Evolutionary conservation across 2,888 invertebrate genomes (phyloP), one percentile per base, ranked within the genome.

Genomic region (Xylota segnis): DNA sequence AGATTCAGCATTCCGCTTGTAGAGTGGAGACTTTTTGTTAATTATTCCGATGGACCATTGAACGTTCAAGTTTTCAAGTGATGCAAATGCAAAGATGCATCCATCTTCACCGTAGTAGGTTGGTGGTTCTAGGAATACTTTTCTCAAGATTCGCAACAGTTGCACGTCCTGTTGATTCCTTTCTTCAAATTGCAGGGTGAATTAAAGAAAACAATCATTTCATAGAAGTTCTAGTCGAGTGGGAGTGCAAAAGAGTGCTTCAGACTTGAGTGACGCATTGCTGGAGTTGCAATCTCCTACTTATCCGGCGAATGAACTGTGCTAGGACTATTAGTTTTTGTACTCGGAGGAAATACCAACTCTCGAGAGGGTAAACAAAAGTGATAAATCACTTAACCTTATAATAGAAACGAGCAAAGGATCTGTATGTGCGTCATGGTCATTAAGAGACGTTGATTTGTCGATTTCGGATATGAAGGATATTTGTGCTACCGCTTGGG

Each of bases 361-460:
- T 59, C 47, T 45, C 37, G 27, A 77, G 83, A 77, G 77, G 77
- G 83, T 83, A 74, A 83, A 74, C 74, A 83, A 78, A 78, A 47
- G 79, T 83, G 72, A 83, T 78, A 83, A 83, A 83, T 83, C 83
- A 83, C 83, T 83, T 78, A 83, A 68, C 78, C 68, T 72, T 68
- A 63, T 58, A 83, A 72, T 63, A 43, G 47, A 74, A 58, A 43
- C 54, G 54, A 43, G 16, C 40, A 12, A 45, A 75, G 56, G 65
- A 54, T 58, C 47, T 56, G 18, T 58, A 23, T 56, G 68, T 77
- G 71, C 65, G 77, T 83, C 70, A 84, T 66, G 58, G 63, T 54
- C 70, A 37, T 71, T 79, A 75, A 45, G 59, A 29, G 14, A 71
- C 43, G 70, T 79, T 84, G 84, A 84, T 81, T 84, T 84, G 81